Conservation (phyloP, 1,140 invertebrate species). For the Euwallacea fornicatus region DNA sequence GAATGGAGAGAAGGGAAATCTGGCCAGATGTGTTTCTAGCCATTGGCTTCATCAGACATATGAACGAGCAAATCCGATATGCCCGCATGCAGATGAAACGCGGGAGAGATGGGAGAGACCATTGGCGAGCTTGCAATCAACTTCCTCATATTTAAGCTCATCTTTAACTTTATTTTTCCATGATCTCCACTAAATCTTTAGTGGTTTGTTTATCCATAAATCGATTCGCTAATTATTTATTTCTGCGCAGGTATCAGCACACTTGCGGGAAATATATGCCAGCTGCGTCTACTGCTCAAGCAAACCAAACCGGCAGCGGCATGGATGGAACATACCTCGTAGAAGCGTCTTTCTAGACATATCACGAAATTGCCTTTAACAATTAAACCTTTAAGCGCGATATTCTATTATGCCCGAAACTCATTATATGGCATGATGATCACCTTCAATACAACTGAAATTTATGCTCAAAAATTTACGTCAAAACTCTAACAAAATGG, state of each 20-base stretch:
- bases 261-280: slow-evolving; percentile 82
- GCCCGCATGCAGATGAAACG: too few relatives aligned
- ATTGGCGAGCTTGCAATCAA: too few relatives aligned
- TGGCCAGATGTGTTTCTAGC: too few relatives aligned
- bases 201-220: neutral
- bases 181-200: neutral
- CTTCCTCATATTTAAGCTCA: too few relatives aligned
- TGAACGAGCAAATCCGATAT: too few relatives aligned
- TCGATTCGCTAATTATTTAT: neutral
- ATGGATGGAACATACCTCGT: slow-evolving; percentile 82
- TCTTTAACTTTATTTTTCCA: neutral
- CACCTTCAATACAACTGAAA: too few relatives aligned
- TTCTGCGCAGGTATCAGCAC: slow-evolving; percentile 64
- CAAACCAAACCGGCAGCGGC: slow-evolving; percentile 73
- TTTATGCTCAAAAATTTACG: too few relatives aligned
- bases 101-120: too few relatives aligned
- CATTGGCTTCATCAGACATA: too few relatives aligned
- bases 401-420: slow-evolving; percentile 12
- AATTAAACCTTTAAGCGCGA: slow-evolving; percentile 1
- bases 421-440: neutral
- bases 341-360: slow-evolving; percentile 72
- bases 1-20: too few relatives aligned
- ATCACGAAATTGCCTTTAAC: slow-evolving; percentile 37
- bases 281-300: slow-evolving; percentile 72
- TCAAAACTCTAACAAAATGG: too few relatives aligned